Evolutionary conservation across 2,797 vertebrate species (phyloP), one percentile per base, ranked within the genome.

Genomic region (Pantherophis alleghaniensis): DNA sequence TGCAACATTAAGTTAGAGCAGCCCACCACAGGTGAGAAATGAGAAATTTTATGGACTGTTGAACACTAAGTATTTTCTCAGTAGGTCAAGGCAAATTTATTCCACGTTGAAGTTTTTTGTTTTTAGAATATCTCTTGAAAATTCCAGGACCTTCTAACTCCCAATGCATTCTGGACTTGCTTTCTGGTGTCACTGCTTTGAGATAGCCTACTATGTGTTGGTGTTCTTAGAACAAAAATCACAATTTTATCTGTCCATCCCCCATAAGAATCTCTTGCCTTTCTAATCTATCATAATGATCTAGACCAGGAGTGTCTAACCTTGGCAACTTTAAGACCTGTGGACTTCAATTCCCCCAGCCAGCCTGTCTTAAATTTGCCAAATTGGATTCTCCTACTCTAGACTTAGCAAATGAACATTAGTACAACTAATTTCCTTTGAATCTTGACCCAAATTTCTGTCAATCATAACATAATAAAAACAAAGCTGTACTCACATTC

Each of bases 1-100:
- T 83, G 87, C 1, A 92, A 87, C 11, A 88, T 4, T 60, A 94
- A 91, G 32, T 1, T 74, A 91, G 42, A 91, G 92, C 20, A 94
- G 16, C 92, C 91, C 91, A 94, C 92, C 60, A 94, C n/a, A 88
- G 95, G 93, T 90, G 86, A 97, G 96, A 97, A 96, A 86, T 92
- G 56, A 95, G 60, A 96, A 91, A 96, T 94, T 96, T 96, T 96
- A 95, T 96, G 90, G 94, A 83, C 60, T 96, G 91, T 74, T 89
- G 1, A 96, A 95, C 87, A 94, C 90, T 91, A 94, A 91, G 93
- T 92, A 95, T 91, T 93, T 96, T 96, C 91, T 95, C 83, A 87
- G 57, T 94, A 91, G 93, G 92, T 79, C 79, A 96, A 89, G 22
- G 89, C 3, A 92, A 92, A 96, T 95, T 66, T 93, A 93, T 74